A percentile compares a stretch with the other conserved stretches of the same genome.
Conservation (phyloP, 2,888 invertebrate species). For the Caenorhabditis sp. region DNA sequence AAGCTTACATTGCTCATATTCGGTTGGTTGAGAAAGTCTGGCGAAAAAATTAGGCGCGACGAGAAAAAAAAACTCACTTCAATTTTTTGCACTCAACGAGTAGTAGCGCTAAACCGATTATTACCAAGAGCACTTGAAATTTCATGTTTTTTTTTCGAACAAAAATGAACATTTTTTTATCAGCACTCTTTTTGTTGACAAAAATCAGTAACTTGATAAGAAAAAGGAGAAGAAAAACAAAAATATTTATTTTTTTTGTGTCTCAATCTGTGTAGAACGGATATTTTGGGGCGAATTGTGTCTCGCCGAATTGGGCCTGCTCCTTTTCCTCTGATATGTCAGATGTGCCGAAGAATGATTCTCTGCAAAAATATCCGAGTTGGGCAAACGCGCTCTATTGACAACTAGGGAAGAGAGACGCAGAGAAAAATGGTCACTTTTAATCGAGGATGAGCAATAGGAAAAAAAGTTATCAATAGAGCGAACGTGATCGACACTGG, state of each 20-base stretch:
- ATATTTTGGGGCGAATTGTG: conserved; percentile 68
- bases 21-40: conserved; percentile 15
- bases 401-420: too few relatives aligned
- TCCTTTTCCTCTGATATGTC: conserved; percentile 70
- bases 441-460: too few relatives aligned
- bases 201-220: background rate
- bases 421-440: too few relatives aligned
- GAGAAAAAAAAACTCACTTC: background rate
- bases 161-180: too few relatives aligned
- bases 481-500: too few relatives aligned
- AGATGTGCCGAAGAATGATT: conserved; percentile 65
- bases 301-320: conserved; percentile 64
- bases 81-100: background rate
- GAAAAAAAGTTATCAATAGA: too few relatives aligned
- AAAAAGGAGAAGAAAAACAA: background rate
- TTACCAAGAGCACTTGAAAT: background rate
- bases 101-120: background rate
- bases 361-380: conserved; percentile 59
- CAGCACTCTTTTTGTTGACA: too few relatives aligned
- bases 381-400: too few relatives aligned
- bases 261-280: conserved; percentile 68
- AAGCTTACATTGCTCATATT: conserved; percentile 55
- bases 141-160: too few relatives aligned
- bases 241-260: background rate
- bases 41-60: background rate